Base-by-base conservation (phyloP, 2,888 invertebrate genomes). In the Epistrophe eligans region DNA sequence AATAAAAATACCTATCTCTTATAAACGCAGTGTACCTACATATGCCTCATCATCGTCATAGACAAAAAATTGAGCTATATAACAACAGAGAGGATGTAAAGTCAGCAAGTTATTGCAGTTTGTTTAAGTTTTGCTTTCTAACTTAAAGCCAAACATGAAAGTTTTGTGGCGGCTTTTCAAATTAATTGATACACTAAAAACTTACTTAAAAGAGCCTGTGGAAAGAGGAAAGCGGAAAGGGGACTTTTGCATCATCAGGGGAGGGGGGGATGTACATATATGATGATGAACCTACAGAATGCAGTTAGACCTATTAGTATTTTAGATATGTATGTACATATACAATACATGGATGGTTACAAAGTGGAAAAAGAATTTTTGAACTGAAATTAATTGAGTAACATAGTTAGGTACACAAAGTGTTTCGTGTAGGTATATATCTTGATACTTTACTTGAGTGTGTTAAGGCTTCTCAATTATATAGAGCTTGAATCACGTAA, bases 181-280 rank as follows among this genome's bases (percentile, higher is more conserved):
- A 87, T 87, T 87, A 87, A 87, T 87, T 83, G 87, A 83, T 87
- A 83, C 79, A 83, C 76, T 58, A 83, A 77, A 87, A 87, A 87
- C 60, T 87, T 87, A 79, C 40, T 40, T 66, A n/a, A 32, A 55
- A 70, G 79, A 70, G 45, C 66, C 71, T 57, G 24, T 3, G 35
- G 48, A 50, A 64, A n/a, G 6, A 24, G 3, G 24, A 24, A n/a
- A 15, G 15, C n/a, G n/a, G n/a, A n/a, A n/a, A n/a, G 28, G 15
- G 52, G 64, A 11, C 40, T 13, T 24, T 15, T 40, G 45, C 28
- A 43, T 40, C 24, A 24, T 32, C 4, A 4, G 28, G 60, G 43
- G 9, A 28, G 9, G 9, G 24, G 13, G n/a, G 28, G 4, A 32
- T 4, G 32, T 32, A 32, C 7, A 32, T 7, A 9, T 35, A 35